A percentile compares a stretch with the other conserved stretches of the same genome.
Evolutionary conservation across 2,797 vertebrate genomes (phyloP).

Genomic region (Myiotriccus ornatus): DNA sequence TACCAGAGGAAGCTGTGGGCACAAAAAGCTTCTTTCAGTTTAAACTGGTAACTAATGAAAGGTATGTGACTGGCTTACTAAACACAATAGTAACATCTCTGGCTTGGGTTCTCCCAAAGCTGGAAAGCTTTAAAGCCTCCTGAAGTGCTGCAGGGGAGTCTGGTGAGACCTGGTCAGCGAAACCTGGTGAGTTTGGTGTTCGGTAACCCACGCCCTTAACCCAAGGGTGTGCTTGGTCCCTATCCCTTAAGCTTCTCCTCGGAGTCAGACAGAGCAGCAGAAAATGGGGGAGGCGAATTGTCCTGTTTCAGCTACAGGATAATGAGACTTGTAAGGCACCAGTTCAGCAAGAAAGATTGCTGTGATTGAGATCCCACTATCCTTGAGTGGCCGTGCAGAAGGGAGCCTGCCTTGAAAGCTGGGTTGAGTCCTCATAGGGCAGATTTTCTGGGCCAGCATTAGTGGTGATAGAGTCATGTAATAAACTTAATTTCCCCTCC

Average conservation of each 20-base stretch:
- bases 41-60: background rate
- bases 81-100: background rate
- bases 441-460: background rate
- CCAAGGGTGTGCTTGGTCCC: background rate
- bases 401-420: background rate
- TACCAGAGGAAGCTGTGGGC: background rate
- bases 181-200: background rate
- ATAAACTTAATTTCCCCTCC: rapidly evolving
- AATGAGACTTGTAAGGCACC: background rate
- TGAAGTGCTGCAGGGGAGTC: background rate
- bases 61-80: background rate
- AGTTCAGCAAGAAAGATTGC: background rate
- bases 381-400: rapidly evolving
- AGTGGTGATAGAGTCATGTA: background rate
- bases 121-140: background rate
- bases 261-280: background rate
- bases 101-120: background rate
- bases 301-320: background rate
- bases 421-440: background rate
- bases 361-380: background rate
- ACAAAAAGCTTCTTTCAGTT: background rate
- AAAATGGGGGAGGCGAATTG: background rate
- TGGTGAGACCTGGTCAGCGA: background rate
- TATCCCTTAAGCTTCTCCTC: background rate
- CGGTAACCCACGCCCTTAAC: background rate